Base-by-base conservation (phyloP, 2,797 vertebrate species). In the Heliangelus exortis region DNA sequence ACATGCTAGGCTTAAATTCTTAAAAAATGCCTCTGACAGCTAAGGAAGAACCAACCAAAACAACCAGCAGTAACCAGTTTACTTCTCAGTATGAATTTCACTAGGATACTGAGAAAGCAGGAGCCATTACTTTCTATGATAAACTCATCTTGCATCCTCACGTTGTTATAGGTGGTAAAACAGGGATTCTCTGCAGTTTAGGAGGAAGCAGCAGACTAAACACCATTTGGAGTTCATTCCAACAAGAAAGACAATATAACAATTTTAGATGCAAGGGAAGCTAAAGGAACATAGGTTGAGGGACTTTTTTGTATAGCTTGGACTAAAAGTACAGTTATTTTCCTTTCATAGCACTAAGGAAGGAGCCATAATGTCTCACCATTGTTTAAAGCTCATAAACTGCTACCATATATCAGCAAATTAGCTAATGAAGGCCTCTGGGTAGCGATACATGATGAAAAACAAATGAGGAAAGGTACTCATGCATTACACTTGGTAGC, bases 381-480 rank as follows among this genome's bases (percentile, higher is more conserved):
- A 72, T 96, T 97, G 93, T 94, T 97, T 96, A 97, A 97, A 96
- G 77, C 90, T 97, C 91, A 77, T 96, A 94, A 97, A 93, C 78
- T 75, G 36, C 93, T 95, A 81, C 91, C 51, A 92, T 97, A 97
- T 97, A 97, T 97, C 95, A 97, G 92, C 82, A 96, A 97, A 97
- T 97, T 97, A 97, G 87, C 86, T 97, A 96, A 97, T 97, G 96
- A 95, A 96, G 94, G 95, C 96, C 96, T 96, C 88, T 95, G 94
- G 93, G 85, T 96, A 94, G 92, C 25, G 66, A 94, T 96, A 96
- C 88, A 95, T 94, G 85, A 96, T 96, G 89, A 82, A 97, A 97
- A 97, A 97, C 96, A 97, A 96, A 97, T 94, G 96, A 96, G 78
- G 67, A 93, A 88, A 91, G 50, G 92, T 97, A 96, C 61, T 97